phyloP scores from a whole-genome alignment of 64 coral and sea anemone genomes.

The Porites australiensis region DNA sequence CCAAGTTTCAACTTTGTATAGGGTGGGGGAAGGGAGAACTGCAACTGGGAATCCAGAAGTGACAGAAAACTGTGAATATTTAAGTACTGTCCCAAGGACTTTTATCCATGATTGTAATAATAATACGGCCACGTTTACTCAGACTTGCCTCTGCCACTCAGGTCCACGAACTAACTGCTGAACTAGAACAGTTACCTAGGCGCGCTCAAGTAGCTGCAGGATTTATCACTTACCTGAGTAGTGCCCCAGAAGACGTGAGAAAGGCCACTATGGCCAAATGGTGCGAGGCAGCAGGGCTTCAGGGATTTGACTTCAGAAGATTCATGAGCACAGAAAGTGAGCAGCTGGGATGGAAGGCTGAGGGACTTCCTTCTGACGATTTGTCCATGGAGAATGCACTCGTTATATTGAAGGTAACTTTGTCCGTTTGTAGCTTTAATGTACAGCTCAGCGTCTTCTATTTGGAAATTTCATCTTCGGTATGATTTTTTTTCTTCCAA shows the following conservation, averaged over 20 bases:
- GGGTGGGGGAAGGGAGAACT: too few species aligned
- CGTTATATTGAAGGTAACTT: slow-evolving; percentile 92
- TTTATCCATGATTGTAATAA: too few species aligned
- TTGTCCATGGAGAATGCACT: slow-evolving; percentile 99
- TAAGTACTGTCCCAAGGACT: too few species aligned
- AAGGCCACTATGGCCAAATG: slow-evolving; percentile 78
- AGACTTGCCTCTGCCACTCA: background rate
- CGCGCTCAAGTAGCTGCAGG: slow-evolving; percentile 95
- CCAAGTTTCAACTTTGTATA: too few species aligned
- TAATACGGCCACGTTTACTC: too few species aligned
- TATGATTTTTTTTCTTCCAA: too few species aligned
- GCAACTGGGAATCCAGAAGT: too few species aligned
- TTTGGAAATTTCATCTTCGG: too few species aligned
- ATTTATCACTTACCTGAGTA: slow-evolving; percentile 95
- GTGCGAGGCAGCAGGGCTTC: slow-evolving; percentile 89
- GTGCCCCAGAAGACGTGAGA: slow-evolving; percentile 94
- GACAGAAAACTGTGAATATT: too few species aligned
- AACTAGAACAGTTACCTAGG: slow-evolving; percentile 92
- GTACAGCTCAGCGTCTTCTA: background rate
- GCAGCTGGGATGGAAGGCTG: slow-evolving; percentile 97
- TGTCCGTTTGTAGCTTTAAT: background rate
- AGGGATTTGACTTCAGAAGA: slow-evolving; percentile 98
- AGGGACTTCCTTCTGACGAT: slow-evolving; percentile 96
- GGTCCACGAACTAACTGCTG: slow-evolving; percentile 98
- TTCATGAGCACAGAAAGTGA: slow-evolving; percentile 99